These are phyloP conservation scores for Enteromius argenteus DNA, from an alignment of 2,797 vertebrate genomes.

Conservation along the genomic window DNA sequence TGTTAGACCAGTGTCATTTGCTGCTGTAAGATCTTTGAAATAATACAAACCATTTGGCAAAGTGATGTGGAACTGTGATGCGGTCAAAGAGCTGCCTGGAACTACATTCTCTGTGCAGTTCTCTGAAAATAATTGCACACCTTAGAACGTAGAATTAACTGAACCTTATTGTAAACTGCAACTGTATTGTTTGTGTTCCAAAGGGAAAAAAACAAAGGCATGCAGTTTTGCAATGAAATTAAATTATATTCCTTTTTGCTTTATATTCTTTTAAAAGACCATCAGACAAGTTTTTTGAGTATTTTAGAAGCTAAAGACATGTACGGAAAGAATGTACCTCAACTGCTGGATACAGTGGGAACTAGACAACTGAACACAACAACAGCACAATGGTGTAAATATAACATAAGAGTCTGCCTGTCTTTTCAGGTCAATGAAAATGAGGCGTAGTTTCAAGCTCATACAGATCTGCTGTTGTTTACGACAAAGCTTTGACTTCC, in stretches of 20 bases:
- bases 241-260: neutral
- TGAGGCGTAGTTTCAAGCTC: neutral
- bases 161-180: no score
- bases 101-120: no score
- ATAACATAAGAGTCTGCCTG: neutral
- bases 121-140: no score
- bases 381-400: neutral
- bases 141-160: no score
- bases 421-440: neutral
- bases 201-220: no score
- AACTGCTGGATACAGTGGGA: neutral
- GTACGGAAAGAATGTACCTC: neutral
- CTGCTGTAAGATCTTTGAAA: no score
- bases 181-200: no score
- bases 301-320: neutral
- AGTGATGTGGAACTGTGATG: no score
- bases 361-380: neutral
- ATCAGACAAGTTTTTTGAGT: neutral
- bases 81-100: no score
- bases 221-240: no score
- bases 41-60: no score
- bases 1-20: no score
- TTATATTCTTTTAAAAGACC: neutral
- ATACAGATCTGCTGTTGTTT: constrained; percentile 4
- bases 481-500: neutral